Percentiles rank a stretch among this genome's conserved stretches.
Conservation (phyloP, 2,888 invertebrate species). For the Sinohyriopsis cumingii region DNA sequence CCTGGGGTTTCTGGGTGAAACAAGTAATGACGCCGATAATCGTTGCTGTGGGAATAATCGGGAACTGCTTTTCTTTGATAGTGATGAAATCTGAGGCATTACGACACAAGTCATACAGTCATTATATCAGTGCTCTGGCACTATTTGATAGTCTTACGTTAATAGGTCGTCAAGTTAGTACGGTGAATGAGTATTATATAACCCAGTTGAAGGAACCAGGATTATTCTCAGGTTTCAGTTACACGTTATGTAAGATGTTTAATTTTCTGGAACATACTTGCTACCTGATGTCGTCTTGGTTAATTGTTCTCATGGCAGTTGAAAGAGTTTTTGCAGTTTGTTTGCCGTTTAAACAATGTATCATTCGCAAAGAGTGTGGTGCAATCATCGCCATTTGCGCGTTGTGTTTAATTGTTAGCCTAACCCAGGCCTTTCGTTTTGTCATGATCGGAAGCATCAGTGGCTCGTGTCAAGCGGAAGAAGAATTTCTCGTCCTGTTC, state of each 20-base stretch:
- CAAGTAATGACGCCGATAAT: constrained; percentile 59
- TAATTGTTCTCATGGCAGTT: constrained; percentile 67
- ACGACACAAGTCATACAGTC: constrained; percentile 65
- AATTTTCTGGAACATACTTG: constrained; percentile 60
- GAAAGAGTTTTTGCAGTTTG: constrained; percentile 65
- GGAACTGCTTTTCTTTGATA: constrained; percentile 62
- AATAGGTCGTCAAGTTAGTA: constrained; percentile 39
- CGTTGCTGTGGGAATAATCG: constrained; percentile 60
- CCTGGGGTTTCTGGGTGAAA: constrained; percentile 60
- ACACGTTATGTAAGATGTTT: constrained; percentile 60
- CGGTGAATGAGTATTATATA: constrained; percentile 42
- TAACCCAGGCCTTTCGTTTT: constrained; percentile 62
- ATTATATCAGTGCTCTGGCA: constrained; percentile 64
- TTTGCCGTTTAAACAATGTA: constrained; percentile 61
- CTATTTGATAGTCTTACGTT: constrained; percentile 64
- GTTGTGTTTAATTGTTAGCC: constrained; percentile 52
- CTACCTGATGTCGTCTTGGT: constrained; percentile 66
- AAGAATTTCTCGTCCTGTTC: constrained; percentile 41
- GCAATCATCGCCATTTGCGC: constrained; percentile 56
- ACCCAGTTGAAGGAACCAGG: constrained; percentile 12
- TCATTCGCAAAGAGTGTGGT: constrained; percentile 56
- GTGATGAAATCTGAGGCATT: constrained; percentile 64
- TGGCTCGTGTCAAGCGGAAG: constrained; percentile 36
- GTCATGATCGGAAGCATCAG: constrained; percentile 43
- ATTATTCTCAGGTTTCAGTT: constrained; percentile 44